Evolutionary conservation across 1,140 invertebrate genomes (phyloP).

Genomic region (Glossosoma conforme): DNA sequence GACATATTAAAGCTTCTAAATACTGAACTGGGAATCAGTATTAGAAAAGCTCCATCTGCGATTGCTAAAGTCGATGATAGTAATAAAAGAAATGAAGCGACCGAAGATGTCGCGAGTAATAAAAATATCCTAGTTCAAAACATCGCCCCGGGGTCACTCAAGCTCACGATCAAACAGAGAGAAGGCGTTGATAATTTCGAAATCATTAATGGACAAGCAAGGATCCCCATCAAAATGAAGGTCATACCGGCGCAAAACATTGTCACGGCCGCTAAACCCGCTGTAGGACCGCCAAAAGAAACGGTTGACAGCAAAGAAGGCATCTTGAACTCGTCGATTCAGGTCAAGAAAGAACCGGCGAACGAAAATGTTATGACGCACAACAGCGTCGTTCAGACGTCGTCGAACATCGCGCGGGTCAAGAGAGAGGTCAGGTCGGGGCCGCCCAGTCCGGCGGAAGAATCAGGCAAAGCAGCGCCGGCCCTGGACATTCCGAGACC

Average conservation of each 20-base stretch:
- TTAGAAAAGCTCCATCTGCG: not conserved
- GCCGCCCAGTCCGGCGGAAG: slow-evolving; percentile 4
- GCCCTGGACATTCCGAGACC: slow-evolving; percentile 22
- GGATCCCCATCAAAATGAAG: not conserved
- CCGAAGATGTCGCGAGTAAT: too few relatives aligned
- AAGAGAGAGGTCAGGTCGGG: slow-evolving; percentile 15
- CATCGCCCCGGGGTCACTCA: slow-evolving; percentile 14
- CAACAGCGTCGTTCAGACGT: too few relatives aligned
- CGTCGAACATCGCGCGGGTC: too few relatives aligned
- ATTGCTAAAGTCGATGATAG: not conserved
- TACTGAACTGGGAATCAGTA: slow-evolving; percentile 4
- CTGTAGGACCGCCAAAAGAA: not conserved
- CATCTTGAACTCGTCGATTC: slow-evolving; percentile 12
- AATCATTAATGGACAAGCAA: slow-evolving; percentile 6
- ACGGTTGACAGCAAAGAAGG: slow-evolving; percentile 16
- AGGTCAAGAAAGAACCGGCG: slow-evolving; percentile 24
- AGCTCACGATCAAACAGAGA: slow-evolving; percentile 26
- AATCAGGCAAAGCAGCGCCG: too few relatives aligned
- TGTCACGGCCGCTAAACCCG: not conserved
- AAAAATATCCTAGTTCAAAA: too few relatives aligned
- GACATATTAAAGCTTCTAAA: slow-evolving; percentile 1
- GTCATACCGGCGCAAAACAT: not conserved
- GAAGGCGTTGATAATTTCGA: slow-evolving; percentile 14
- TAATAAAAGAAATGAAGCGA: too few relatives aligned
- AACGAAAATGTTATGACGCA: too few relatives aligned